Evolutionary conservation across 2,797 vertebrate genomes (phyloP).

Genomic region (Acanthurus tractus): DNA sequence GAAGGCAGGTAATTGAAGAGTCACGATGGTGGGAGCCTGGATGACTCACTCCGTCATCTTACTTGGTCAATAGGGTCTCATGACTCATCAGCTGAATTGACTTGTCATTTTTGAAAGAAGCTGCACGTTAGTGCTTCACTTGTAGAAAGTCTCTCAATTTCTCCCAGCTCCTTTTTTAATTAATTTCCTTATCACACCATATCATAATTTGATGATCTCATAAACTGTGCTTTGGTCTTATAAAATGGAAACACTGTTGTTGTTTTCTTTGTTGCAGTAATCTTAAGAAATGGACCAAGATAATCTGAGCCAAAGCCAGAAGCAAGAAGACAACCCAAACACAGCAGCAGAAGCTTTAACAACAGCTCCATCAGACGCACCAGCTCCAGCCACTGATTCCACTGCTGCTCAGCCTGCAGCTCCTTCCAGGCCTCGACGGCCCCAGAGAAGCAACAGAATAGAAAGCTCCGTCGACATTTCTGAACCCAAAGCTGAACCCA

Average conservation of each 20-base stretch:
- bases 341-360: conserved; percentile 61
- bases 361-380: conserved; percentile 36
- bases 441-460: conserved; percentile 77
- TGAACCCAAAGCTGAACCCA: conserved; percentile 56
- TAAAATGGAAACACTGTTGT: conserved; percentile 11
- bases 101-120: conserved; percentile 33
- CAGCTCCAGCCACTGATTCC: conserved; percentile 49
- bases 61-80: conserved; percentile 51
- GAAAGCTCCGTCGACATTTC: conserved; percentile 81
- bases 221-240: background rate
- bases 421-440: conserved; percentile 61
- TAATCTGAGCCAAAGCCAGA: conserved; percentile 61
- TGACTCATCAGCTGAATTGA: conserved; percentile 48
- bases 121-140: conserved; percentile 17
- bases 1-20: conserved; percentile 57
- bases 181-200: background rate
- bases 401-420: conserved; percentile 12
- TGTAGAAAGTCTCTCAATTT: background rate
- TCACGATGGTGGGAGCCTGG: conserved; percentile 34
- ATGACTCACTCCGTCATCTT: conserved; percentile 51
- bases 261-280: conserved; percentile 61
- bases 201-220: background rate
- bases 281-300: conserved; percentile 78
- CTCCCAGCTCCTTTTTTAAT: background rate
- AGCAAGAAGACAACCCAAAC: conserved; percentile 45